Evolutionary conservation across 1,140 invertebrate species (phyloP), one percentile per base, ranked within the genome.

Genomic region (Asobara japonica): DNA sequence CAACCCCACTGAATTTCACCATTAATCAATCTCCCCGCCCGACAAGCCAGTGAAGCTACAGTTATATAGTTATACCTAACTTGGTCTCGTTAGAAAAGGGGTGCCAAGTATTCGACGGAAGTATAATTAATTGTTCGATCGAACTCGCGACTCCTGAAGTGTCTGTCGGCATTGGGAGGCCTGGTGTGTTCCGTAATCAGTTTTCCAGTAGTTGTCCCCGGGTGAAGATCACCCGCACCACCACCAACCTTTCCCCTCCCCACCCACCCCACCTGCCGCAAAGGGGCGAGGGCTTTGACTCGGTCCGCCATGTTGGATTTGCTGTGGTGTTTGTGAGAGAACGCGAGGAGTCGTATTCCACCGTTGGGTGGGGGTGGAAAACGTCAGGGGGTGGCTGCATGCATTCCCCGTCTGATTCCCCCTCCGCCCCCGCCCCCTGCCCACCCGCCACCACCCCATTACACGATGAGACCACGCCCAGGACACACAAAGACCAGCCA

Each of bases 61-160:
- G n/a, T n/a, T n/a, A n/a, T n/a, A n/a, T n/a, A 36, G 11, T 36
- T 36, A 5, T 36, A 36, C 11, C 5, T 11, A 6, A 36, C 5
- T 36, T 36, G 5, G 31, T 11, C 7, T 30, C 64, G 65, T 11
- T 16, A 38, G 51, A 29, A 62, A 66, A 29, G 7, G 60, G 38
- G 20, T 62, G 25, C 45, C 33, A 60, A 27, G 25, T 45, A 27
- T 38, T 48, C 30, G 61, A 67, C 62, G 18, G 27, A 16, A 65
- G 74, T 74, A 71, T 74, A 78, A 80, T 83, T 84, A 83, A 84
- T 83, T 72, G 78, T 65, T 29, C 71, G 73, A 78, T 80, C 71
- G 74, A 82, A 78, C 76, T 80, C 79, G 72, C 79, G 82, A 83
- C 72, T 84, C 73, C 80, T 82, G 79, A 82, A 81, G 79, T 77